Evolutionary conservation across 2,797 vertebrate species (phyloP).

Genomic region (Ptychadena robeensis): DNA sequence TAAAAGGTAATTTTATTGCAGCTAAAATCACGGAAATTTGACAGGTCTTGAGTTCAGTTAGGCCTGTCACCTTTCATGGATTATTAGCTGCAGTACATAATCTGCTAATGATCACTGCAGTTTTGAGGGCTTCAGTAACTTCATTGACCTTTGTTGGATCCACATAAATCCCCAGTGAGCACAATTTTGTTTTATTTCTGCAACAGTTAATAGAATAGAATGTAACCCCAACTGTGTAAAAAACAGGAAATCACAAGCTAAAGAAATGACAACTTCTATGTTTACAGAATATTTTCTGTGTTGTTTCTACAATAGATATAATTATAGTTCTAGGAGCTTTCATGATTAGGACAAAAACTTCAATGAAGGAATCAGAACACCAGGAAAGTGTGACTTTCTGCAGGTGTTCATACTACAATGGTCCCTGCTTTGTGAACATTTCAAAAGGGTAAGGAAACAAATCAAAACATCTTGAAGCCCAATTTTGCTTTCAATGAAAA

Average conservation of each 20-base stretch:
- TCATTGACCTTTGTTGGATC: background rate
- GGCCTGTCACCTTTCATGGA: background rate
- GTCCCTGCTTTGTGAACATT: no score
- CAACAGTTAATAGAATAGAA: background rate
- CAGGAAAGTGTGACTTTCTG: background rate
- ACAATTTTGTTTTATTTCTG: background rate
- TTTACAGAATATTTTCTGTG: background rate
- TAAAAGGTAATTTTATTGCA: background rate
- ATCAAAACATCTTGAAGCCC: no score
- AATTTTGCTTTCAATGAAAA: no score
- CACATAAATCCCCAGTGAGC: background rate
- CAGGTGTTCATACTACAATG: background rate
- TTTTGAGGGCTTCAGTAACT: background rate
- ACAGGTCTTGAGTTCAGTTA: background rate
- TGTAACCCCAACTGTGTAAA: background rate
- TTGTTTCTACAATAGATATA: background rate
- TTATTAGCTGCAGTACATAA: background rate
- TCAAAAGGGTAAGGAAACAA: no score
- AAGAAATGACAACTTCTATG: no score
- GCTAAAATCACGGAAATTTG: background rate
- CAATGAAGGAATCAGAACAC: no score
- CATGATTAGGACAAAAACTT: no score
- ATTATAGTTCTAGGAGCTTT: background rate
- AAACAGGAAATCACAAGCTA: no score
- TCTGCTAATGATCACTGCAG: background rate